Evolutionary conservation across 2,113 vertebrate species (phyloP).

Genomic region (Phrynocephalus versicolor): DNA sequence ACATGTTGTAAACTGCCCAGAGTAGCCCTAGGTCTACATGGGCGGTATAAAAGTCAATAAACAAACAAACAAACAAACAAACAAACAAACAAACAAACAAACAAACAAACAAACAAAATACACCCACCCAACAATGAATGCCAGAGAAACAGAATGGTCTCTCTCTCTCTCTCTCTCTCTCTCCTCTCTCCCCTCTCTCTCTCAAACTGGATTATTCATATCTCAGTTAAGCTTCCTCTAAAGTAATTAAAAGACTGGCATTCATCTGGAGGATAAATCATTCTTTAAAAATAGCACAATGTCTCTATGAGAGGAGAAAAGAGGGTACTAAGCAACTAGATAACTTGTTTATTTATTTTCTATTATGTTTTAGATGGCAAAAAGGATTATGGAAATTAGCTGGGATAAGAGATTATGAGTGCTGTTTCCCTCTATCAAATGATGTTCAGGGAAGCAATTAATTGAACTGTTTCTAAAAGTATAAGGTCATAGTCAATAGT

Average conservation of each 20-base stretch:
- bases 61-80: too few species aligned
- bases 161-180: too few species aligned
- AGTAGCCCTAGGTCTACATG: too few species aligned
- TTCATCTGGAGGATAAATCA: constrained; percentile 45
- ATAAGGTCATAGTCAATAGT: constrained; percentile 6
- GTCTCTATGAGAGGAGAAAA: constrained; percentile 9
- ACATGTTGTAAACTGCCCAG: too few species aligned
- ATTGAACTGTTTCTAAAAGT: constrained; percentile 55
- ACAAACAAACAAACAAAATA: too few species aligned
- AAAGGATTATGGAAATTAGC: constrained; percentile 59
- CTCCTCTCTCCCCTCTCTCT: too few species aligned
- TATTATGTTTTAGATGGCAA: constrained; percentile 37
- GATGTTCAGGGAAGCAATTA: constrained; percentile 46
- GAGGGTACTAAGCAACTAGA: not conserved
- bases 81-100: too few species aligned
- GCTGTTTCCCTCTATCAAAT: constrained; percentile 33
- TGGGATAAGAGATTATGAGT: constrained; percentile 10
- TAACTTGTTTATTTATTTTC: constrained; percentile 28
- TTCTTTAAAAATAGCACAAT: constrained; percentile 34
- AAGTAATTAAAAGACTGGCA: constrained; percentile 51
- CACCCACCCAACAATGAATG: constrained; percentile 9
- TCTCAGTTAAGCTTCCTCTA: constrained; percentile 23
- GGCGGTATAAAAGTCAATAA: too few species aligned
- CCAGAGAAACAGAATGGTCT: constrained; percentile 1
- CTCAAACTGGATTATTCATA: constrained; percentile 51